Conservation (phyloP, 2,888 invertebrate genomes). For the Melinopterus prodromus region DNA sequence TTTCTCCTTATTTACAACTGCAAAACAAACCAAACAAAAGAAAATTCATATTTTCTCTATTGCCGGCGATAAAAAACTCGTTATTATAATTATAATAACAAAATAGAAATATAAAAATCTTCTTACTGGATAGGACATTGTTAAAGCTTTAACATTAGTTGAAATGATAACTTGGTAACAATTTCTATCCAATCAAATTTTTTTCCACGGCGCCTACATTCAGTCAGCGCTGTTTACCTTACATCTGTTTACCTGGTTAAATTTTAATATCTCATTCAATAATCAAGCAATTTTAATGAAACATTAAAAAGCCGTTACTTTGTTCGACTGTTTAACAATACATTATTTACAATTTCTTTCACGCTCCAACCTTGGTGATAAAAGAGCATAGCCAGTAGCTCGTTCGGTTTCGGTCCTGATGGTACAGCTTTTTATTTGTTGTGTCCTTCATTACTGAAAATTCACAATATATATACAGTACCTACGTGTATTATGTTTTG, state of each 20-base stretch:
- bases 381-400: background rate
- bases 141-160: too few species aligned
- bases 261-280: constrained; percentile 22
- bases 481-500: background rate
- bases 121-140: too few species aligned
- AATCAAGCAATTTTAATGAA: constrained; percentile 20
- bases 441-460: background rate
- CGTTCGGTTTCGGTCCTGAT: background rate
- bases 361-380: background rate
- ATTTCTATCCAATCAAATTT: too few species aligned
- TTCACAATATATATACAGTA: background rate
- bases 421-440: background rate
- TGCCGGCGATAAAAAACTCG: too few species aligned
- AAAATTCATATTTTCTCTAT: too few species aligned
- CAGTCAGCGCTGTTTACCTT: background rate
- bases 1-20: too few species aligned
- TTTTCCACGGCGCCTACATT: too few species aligned
- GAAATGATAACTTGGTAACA: too few species aligned
- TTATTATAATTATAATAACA: too few species aligned
- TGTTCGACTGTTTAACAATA: constrained; percentile 14
- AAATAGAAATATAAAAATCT: too few species aligned
- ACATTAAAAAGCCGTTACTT: constrained; percentile 23
- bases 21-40: too few species aligned
- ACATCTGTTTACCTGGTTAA: background rate
- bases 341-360: constrained; percentile 17